These are phyloP conservation scores for Heliconius hermathena DNA, from an alignment of 1,140 invertebrate species.

Conservation along the genomic window DNA sequence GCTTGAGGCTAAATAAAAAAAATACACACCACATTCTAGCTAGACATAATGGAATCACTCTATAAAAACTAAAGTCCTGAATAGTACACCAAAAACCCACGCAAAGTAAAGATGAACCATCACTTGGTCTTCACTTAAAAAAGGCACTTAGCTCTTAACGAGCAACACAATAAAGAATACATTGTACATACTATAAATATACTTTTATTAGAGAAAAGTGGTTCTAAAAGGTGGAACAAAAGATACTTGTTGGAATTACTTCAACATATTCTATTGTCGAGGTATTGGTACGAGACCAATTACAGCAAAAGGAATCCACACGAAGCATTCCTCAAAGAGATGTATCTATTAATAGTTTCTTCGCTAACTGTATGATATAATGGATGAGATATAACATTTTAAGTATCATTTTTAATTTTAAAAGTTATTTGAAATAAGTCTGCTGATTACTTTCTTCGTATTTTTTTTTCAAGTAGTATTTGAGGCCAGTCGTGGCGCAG, in stretches of 20 bases:
- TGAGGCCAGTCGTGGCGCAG: no score
- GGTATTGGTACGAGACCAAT: constrained; percentile 6
- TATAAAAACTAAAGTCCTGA: background rate
- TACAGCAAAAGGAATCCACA: background rate
- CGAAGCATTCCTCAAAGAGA: constrained; percentile 15
- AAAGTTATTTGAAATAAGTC: background rate
- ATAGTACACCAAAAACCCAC: background rate
- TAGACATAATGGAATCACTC: background rate
- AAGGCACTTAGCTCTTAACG: background rate
- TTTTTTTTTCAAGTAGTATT: no score
- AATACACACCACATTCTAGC: background rate
- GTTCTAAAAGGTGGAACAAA: constrained; percentile 25
- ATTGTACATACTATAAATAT: background rate
- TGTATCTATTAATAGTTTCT: background rate
- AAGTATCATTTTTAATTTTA: background rate
- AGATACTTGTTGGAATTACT: constrained; percentile 23
- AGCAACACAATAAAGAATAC: constrained; percentile 1
- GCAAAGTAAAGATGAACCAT: background rate
- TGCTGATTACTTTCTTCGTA: no score
- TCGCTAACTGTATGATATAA: background rate
- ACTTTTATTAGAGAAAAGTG: constrained; percentile 6
- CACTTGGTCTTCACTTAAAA: background rate
- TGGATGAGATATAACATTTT: background rate
- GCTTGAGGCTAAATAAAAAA: background rate
- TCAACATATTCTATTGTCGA: constrained; percentile 23